Percentiles rank a stretch among this genome's conserved stretches.
Evolutionary conservation across 2,797 vertebrate genomes (phyloP).

Genomic region (Artibeus lituratus): DNA sequence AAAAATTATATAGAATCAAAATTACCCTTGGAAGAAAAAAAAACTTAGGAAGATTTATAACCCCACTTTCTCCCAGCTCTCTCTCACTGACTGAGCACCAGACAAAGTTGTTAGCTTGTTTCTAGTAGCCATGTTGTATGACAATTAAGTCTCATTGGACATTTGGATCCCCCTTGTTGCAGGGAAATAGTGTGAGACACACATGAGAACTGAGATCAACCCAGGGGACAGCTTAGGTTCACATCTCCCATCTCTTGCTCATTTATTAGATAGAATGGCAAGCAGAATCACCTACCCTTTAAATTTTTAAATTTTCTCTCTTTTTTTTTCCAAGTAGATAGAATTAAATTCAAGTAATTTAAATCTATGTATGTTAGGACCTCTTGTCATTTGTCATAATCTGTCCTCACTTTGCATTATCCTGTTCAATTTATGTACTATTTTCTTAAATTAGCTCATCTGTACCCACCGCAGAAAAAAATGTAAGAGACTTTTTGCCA

Average conservation of each 20-base stretch:
- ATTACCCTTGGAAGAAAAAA: background rate
- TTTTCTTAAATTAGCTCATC: constrained; percentile 18
- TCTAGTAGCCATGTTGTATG: background rate
- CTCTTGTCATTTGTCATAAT: background rate
- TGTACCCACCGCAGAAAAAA: background rate
- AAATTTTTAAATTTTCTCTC: background rate
- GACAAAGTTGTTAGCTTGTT: background rate
- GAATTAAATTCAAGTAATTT: constrained; percentile 11
- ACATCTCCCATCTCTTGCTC: background rate
- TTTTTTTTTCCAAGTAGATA: background rate
- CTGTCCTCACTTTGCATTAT: background rate
- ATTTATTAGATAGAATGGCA: background rate
- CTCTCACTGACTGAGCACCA: background rate
- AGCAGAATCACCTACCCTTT: background rate
- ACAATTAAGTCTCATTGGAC: constrained; percentile 25
- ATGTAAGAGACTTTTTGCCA: background rate
- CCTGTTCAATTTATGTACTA: background rate
- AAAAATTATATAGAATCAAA: constrained; percentile 26
- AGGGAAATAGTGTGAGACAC: background rate
- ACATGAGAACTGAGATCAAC: background rate
- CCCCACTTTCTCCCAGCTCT: background rate
- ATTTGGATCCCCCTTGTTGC: background rate
- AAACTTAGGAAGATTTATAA: background rate
- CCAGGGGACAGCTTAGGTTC: background rate
- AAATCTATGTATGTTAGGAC: background rate